A percentile compares a stretch with the other conserved stretches of the same genome.
Conservation (phyloP, 2,797 vertebrate genomes). For the Pantherophis vulpinus region DNA sequence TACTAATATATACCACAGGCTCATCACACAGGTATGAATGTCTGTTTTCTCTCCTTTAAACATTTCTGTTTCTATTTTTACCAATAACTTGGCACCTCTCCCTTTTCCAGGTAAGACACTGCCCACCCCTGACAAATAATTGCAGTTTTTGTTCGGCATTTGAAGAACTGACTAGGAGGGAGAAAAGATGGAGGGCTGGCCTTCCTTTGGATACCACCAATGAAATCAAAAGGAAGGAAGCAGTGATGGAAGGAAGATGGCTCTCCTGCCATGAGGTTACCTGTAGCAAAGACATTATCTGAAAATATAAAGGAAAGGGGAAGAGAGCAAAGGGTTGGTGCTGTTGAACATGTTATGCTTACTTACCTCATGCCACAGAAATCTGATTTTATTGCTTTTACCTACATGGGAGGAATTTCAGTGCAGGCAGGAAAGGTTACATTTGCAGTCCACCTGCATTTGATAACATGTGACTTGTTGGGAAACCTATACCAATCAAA, state of each 20-base stretch:
- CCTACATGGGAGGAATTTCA: background rate
- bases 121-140: background rate
- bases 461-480: background rate
- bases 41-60: background rate
- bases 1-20: background rate
- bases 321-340: too few species aligned
- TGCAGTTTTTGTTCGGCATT: background rate
- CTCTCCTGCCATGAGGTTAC: background rate
- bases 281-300: background rate
- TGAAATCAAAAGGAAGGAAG: background rate
- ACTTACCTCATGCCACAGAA: background rate
- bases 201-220: too few species aligned
- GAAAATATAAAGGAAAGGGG: background rate
- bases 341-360: background rate
- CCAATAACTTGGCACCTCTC: background rate
- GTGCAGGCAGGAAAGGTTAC: background rate
- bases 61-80: background rate
- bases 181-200: background rate
- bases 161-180: too few species aligned
- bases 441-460: background rate
- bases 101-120: background rate
- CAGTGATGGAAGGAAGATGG: background rate
- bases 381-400: background rate
- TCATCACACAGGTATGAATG: too few species aligned
- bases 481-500: background rate